Evolutionary conservation across 1,140 invertebrate genomes (phyloP), one percentile per base, ranked within the genome.

Genomic region (Zaprionus camerounensis): DNA sequence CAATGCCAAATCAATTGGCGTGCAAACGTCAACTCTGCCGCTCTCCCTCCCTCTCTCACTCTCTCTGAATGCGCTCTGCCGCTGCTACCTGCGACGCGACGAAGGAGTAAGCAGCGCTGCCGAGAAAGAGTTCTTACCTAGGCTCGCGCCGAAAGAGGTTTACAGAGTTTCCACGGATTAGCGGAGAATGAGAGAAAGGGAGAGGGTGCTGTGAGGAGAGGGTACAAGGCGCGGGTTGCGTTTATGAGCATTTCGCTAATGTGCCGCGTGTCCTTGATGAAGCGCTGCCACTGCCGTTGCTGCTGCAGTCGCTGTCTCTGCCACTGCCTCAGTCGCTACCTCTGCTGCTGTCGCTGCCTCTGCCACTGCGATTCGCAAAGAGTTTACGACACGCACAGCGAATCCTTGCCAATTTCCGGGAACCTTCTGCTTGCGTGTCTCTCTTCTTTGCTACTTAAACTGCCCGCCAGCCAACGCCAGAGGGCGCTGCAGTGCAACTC

Each of bases 391-490:
- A 72, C 74, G 58, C 71, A 70, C 75, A 64, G 26, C 9, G 79
- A 91, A 90, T 90, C 85, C 85, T 90, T 90, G 85, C 85, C 81
- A 90, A 90, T 90, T 90, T 90, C 85, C 86, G 86, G 85, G 85
- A 90, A 90, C 76, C 69, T 85, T 75, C 31, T 46, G 81, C 85
- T 90, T 90, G 71, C 79, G 76, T 75, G 71, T 36, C 78, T 69
- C 71, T 44, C 28, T 34, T 11, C 31, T 11, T 11, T 34, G 41
- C 41, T 28, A 71, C 36, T n/a, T 44, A 34, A 49, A 22, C 44
- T 36, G 76, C 72, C 55, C 55, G 74, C 80, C 41, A 63, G 59
- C 73, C 31, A 80, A 63, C 85, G 79, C 86, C 86, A 90, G 85
- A 90, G 85, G 85, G 85, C 85, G 84, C 85, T 90, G 56, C 64